Conservation (phyloP, 2,888 invertebrate species). For the Arenicola marina region DNA sequence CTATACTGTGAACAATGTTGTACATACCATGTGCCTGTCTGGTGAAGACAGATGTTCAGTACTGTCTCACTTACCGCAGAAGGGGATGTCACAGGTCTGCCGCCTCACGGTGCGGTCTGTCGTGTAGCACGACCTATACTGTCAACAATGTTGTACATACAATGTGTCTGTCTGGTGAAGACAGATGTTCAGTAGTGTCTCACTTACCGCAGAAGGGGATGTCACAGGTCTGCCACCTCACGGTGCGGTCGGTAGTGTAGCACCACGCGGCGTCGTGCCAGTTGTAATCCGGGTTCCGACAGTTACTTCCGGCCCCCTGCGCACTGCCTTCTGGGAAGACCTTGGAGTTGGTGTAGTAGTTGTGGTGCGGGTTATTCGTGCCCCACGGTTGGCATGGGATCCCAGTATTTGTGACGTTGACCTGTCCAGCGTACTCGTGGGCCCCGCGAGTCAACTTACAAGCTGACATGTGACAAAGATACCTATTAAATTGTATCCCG, state of each 20-base stretch:
- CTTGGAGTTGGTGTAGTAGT: not conserved
- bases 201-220: not conserved
- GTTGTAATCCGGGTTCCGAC: not conserved
- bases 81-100: too few relatives aligned
- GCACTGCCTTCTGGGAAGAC: constrained; percentile 2
- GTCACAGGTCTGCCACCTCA: not conserved
- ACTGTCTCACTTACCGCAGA: too few relatives aligned
- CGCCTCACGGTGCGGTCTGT: not conserved
- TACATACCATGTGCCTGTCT: too few relatives aligned
- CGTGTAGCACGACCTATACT: constrained; percentile 12
- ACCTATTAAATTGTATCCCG: too few relatives aligned
- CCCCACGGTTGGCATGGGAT: constrained; percentile 5
- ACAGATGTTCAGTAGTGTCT: too few relatives aligned
- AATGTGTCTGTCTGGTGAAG: not conserved
- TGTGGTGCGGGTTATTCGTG: not conserved
- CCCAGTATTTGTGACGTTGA: not conserved
- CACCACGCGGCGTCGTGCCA: not conserved
- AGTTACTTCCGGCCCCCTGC: not conserved
- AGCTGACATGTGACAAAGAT: too few relatives aligned
- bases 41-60: too few relatives aligned
- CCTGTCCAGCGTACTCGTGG: constrained; percentile 1
- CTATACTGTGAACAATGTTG: too few relatives aligned
- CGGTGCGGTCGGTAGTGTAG: not conserved
- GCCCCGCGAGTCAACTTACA: not conserved
- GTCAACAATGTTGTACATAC: not conserved